These are phyloP conservation scores for Rattus norvegicus DNA, from an alignment of 2,113 vertebrate species.

Conservation along the genomic window DNA sequence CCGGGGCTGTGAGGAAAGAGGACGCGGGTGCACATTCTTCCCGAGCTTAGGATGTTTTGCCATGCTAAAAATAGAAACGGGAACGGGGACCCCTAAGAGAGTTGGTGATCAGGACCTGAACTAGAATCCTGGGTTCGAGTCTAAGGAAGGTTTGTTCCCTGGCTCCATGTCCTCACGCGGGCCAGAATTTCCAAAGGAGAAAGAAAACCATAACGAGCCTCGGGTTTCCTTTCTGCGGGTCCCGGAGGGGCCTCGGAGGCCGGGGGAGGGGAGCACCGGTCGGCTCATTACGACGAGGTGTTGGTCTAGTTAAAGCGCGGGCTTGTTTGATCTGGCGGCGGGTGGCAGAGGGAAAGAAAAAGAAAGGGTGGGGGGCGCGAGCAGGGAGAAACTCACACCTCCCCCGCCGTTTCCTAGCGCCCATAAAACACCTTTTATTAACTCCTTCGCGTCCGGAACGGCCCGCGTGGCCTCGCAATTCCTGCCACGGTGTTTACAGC, in stretches of 20 bases:
- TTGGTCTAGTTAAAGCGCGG: conserved; percentile 77
- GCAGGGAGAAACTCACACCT: conserved; percentile 65
- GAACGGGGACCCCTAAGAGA: not conserved
- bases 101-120: no score
- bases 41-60: conserved; percentile 71
- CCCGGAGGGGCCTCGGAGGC: not conserved
- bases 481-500: conserved; percentile 75
- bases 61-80: conserved; percentile 72
- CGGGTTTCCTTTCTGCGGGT: conserved; percentile 31
- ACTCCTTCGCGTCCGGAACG: conserved; percentile 75
- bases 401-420: conserved; percentile 58
- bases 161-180: not conserved
- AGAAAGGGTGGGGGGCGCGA: conserved; percentile 45
- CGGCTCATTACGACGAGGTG: conserved; percentile 76
- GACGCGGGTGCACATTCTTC: conserved; percentile 70
- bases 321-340: conserved; percentile 77
- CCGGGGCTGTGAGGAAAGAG: not conserved
- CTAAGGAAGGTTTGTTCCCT: not conserved
- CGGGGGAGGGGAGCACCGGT: conserved; percentile 26
- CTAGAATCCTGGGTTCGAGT: conserved; percentile 66
- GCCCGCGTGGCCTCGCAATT: conserved; percentile 30
- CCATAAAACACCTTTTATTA: conserved; percentile 80
- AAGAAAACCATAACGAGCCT: not conserved
- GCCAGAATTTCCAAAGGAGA: not conserved
- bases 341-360: conserved; percentile 58